phyloP scores from a whole-genome alignment of 2,888 invertebrate genomes.

The Drosophila melanosoma region DNA sequence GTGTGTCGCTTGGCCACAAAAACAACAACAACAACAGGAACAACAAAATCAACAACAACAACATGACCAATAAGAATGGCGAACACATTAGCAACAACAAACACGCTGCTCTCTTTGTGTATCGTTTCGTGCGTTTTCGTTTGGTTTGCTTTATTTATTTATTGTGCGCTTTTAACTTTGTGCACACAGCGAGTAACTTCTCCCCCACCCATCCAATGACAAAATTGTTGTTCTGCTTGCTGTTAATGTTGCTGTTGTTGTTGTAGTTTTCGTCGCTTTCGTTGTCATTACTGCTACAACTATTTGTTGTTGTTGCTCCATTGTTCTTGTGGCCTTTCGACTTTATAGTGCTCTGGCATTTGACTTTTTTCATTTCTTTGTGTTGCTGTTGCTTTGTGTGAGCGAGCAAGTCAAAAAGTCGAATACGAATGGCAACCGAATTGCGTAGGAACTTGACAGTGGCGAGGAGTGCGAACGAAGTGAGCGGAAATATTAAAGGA shows the following conservation, averaged over 20 bases:
- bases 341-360: conserved; percentile 73
- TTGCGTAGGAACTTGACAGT: conserved; percentile 3
- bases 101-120: conserved; percentile 38
- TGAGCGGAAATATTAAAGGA: neutral
- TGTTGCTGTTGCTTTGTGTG: conserved; percentile 34
- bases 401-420: conserved; percentile 43
- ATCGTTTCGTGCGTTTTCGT: conserved; percentile 71
- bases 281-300: conserved; percentile 63
- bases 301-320: conserved; percentile 24
- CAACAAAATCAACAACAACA: conserved; percentile 19
- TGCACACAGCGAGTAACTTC: conserved; percentile 12
- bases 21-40: conserved; percentile 30
- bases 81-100: conserved; percentile 45
- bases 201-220: neutral
- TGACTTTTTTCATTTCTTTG: conserved; percentile 56
- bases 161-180: conserved; percentile 65
- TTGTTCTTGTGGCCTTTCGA: conserved; percentile 68
- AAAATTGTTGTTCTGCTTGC: conserved; percentile 13
- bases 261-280: conserved; percentile 34
- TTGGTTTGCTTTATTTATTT: conserved; percentile 74
- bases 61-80: neutral
- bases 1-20: conserved; percentile 18
- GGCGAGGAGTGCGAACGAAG: neutral
- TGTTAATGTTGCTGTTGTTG: conserved; percentile 16
- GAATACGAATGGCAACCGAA: conserved; percentile 39